Evolutionary conservation across 1,140 invertebrate genomes (phyloP), one percentile per base, ranked within the genome.

Genomic region (Bombus waltoni): DNA sequence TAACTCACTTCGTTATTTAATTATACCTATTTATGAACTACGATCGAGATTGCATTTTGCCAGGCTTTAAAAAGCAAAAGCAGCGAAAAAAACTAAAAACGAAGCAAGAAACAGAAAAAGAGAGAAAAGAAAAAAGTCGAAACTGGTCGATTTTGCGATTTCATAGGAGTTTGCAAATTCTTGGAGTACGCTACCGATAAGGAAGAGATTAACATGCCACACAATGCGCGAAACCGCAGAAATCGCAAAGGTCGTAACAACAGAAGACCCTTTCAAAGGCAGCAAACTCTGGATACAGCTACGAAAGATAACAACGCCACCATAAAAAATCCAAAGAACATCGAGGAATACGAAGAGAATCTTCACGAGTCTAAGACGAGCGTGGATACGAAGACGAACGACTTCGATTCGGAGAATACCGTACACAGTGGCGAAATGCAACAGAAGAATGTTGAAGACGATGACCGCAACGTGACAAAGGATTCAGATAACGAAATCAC

Each of bases 141-240:
- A 53, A 53, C 6, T 44, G 77, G 32, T 18, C 59, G 68, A 78
- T 77, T 80, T 53, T 57, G 40, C 87, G 75, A 66, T 73, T 22
- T 53, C 81, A n/a, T 59, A 90, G 90, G 88, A 88, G 57, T 80
- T 62, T 25, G 18, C 87, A 83, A 90, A 77, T 71, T 76, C 66
- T 86, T 83, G 82, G 92, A 88, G 76, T 92, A 93, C 92, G 76
- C 84, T 25, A 92, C 91, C 35, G 93, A 93, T 86, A 74, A 68
- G 40, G 90, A 93, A 84, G 91, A 91, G 38, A 71, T 68, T 66
- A 90, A 28, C 59, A 94, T 94, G 93, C 93, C 94, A n/a, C 90
- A 93, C 53, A 88, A 88, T 8, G 83, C 89, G 62, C 91, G 91
- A 3, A 88, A 80, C 62, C 91, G 94, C n/a, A 91, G 91, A 77